These are phyloP conservation scores for western clawed frog (Xenopus tropicalis) DNA, from an alignment of 2,113 vertebrate genomes.

Conservation along the genomic window DNA sequence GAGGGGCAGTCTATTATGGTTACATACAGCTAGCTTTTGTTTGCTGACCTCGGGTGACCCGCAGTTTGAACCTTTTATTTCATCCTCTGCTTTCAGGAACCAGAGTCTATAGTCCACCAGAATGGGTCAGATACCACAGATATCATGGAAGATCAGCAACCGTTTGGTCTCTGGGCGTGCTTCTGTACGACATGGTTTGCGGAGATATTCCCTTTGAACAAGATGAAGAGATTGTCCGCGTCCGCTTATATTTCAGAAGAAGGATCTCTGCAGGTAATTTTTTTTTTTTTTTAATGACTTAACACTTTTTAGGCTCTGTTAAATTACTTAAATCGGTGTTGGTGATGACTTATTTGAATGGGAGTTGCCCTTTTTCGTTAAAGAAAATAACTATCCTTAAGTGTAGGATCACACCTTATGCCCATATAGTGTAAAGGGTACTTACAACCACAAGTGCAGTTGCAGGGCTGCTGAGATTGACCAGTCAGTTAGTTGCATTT, in stretches of 20 bases:
- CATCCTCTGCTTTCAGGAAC: constrained; percentile 69
- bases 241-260: constrained; percentile 85
- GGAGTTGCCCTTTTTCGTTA: too few species aligned
- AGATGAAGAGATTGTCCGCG: constrained; percentile 91
- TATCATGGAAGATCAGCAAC: constrained; percentile 95
- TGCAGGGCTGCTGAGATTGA: too few species aligned
- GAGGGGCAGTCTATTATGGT: neutral
- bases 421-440: too few species aligned
- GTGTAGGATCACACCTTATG: too few species aligned
- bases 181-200: constrained; percentile 96
- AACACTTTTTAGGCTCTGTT: neutral
- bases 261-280: constrained; percentile 81
- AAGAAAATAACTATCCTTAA: too few species aligned
- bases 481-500: too few species aligned
- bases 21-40: neutral
- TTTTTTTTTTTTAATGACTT: constrained; percentile 1
- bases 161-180: constrained; percentile 93
- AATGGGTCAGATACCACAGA: constrained; percentile 94
- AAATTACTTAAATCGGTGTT: neutral
- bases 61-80: neutral
- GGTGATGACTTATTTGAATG: too few species aligned
- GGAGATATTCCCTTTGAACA: constrained; percentile 98
- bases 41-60: neutral
- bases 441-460: too few species aligned
- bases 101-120: constrained; percentile 92